Percentiles rank a stretch among this genome's conserved stretches.
These are phyloP conservation scores for Martes martes DNA, from an alignment of 2,113 vertebrate genomes.

Conservation along the genomic window DNA sequence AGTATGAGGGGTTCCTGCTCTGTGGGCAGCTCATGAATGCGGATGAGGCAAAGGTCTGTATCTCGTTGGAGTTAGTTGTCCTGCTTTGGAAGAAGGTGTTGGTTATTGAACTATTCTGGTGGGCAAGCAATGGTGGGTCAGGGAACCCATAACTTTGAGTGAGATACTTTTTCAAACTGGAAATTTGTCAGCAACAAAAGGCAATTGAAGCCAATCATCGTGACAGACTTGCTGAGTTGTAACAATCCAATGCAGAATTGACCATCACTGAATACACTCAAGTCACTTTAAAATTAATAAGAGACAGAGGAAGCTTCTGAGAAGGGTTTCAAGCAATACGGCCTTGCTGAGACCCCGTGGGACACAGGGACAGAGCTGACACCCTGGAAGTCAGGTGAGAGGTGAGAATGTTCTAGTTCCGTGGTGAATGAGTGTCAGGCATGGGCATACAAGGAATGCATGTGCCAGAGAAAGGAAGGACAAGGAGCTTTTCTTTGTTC, in stretches of 20 bases:
- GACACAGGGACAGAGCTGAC: not conserved
- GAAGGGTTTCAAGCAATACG: not conserved
- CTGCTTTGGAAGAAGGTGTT: not conserved
- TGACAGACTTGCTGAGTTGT: not conserved
- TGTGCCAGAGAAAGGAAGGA: not conserved
- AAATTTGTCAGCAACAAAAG: not conserved
- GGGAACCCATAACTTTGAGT: not conserved
- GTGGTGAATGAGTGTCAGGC: rapidly evolving
- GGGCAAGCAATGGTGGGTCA: not conserved
- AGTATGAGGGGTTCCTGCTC: constrained; percentile 94
- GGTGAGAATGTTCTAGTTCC: not conserved
- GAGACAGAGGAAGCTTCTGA: not conserved
- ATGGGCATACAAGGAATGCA: not conserved
- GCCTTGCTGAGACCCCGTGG: not conserved
- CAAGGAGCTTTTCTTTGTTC: not conserved
- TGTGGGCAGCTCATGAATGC: constrained; percentile 86
- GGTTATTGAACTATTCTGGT: not conserved
- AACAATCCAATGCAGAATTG: not conserved
- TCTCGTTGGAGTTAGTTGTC: not conserved
- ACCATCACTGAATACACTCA: not conserved
- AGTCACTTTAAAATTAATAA: not conserved
- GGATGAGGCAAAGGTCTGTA: constrained; percentile 83
- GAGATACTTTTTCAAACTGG: not conserved
- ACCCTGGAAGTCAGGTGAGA: not conserved
- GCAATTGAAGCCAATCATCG: not conserved